Evolutionary conservation across 2,797 vertebrate genomes (phyloP), one percentile per base, ranked within the genome.

Genomic region (Danio kyathit): DNA sequence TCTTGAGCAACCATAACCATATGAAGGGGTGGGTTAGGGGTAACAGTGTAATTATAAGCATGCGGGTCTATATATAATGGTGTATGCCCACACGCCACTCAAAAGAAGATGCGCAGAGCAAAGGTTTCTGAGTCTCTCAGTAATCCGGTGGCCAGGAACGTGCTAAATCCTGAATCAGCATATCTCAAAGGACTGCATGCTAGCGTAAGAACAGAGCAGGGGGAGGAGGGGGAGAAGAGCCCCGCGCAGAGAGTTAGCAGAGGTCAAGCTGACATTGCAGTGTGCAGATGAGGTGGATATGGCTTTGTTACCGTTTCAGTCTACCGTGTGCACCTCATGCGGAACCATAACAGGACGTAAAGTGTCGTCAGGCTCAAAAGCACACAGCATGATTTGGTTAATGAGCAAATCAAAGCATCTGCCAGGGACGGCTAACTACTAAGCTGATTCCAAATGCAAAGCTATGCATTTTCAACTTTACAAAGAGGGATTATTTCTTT

Each of bases 231-330:
- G 17, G 70, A 52, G 46, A 44, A 52, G 51, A 76, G 72, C 29
- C 52, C 80, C 74, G 77, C 2, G 29, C 74, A 56, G 79, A 73
- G 76, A 80, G 66, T 75, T 69, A 80, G 76, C 54, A 74, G 67
- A 83, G 81, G 75, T 85, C 85, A 85, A n/a, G 86, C 82, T 82
- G 81, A 86, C 84, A 77, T 73, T 83, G 71, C 85, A 84, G 79
- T 77, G 74, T 81, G 66, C 84, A 83, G 79, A 82, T 76, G 71
- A 80, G 40, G 64, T 51, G 29, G 17, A 48, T 73, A 48, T 40
- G 69, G 69, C 69, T 75, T 78, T 54, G 64, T 65, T 74, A 74
- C 46, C 4, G 6, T 48, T 74, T 17, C 44, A 60, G 57, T 21
- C 21, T 74, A 16, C 56, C 19, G 3, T 48, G 19, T n/a, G 72